Base-by-base conservation (phyloP, 2,797 vertebrate species). In the Liasis olivaceus region DNA sequence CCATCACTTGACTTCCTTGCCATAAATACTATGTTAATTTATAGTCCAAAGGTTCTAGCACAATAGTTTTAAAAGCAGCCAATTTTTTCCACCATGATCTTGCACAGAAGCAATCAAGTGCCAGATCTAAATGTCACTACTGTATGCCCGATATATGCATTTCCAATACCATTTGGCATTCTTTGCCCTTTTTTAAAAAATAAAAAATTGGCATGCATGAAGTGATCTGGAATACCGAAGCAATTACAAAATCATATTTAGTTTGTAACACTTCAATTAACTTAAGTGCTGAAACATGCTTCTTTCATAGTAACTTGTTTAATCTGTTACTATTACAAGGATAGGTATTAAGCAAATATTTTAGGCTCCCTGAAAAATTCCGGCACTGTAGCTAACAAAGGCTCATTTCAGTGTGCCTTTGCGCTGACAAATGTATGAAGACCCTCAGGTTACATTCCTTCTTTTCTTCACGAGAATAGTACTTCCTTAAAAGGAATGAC, bases 191-290 rank as follows among this genome's bases (percentile, higher is more conserved):
- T 97, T 96, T 7, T 6, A 31, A 72, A 36, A 36, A 72, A 17
- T n/a, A 31, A 17, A 15, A 72, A 72, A 96, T 96, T 96, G 97
- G 96, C 95, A 97, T 58, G 94, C 97, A 96, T 97, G 97, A 97
- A 96, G 93, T 95, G 93, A 93, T 96, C 96, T 96, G 95, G 95
- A 97, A 97, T 96, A 97, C 95, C 95, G 94, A 97, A 97, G 97
- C 97, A 95, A 97, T 97, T 97, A 96, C 66, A 95, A 96, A 97
- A 97, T 97, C 96, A 97, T 97, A 97, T 97, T 98, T 97, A 95
- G 97, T 97, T 97, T 97, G 96, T 96, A 97, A 97, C 97, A 97
- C 96, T 98, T 98, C 97, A 97, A 97, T 98, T 98, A 97, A 97
- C 96, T 96, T 97, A 98, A 97, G 96, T 97, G 96, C 96, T 96